A percentile compares a stretch with the other conserved stretches of the same genome.
Evolutionary conservation across 64 coral and sea anemone species (phyloP).

Genomic region (Actinia tenebrosa): DNA sequence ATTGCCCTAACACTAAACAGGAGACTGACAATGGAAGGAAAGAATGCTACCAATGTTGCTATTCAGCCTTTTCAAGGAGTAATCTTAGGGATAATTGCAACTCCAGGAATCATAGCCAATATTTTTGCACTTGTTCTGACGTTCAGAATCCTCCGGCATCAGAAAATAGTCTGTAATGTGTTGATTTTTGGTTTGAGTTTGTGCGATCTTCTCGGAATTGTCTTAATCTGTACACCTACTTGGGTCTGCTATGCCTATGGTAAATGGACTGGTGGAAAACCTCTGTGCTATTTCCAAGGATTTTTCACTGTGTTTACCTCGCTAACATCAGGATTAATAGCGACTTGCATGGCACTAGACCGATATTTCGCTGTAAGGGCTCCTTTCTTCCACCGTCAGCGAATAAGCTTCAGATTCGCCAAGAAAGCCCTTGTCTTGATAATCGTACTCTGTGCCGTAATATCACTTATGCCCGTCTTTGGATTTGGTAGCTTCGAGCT

Average conservation of each 20-base stretch:
- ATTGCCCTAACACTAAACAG: neutral
- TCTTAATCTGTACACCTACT: constrained; percentile 43
- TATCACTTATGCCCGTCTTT: constrained; percentile 47
- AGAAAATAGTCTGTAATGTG: constrained; percentile 50
- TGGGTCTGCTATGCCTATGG: constrained; percentile 56
- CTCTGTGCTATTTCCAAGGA: constrained; percentile 56
- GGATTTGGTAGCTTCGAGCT: constrained; percentile 51
- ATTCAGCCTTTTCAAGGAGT: constrained; percentile 56
- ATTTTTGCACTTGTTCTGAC: constrained; percentile 56
- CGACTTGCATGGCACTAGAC: constrained; percentile 48
- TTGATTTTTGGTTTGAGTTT: constrained; percentile 45
- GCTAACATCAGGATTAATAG: constrained; percentile 46
- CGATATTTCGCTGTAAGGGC: constrained; percentile 35
- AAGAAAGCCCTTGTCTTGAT: constrained; percentile 28
- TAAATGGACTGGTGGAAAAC: constrained; percentile 30
- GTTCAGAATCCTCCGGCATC: constrained; percentile 41
- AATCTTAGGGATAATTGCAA: constrained; percentile 45
- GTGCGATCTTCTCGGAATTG: constrained; percentile 50
- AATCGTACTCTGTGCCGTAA: constrained; percentile 30
- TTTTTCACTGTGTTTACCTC: constrained; percentile 48
- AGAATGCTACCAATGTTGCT: neutral
- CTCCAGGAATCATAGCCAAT: constrained; percentile 46
- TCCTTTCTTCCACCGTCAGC: constrained; percentile 44
- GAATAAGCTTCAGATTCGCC: constrained; percentile 29
- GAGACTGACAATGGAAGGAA: neutral